Conservation (phyloP, 30 jellyfish, hydroid and myxozoan species). For the Aurelia aurita complex sp. Pacific region DNA sequence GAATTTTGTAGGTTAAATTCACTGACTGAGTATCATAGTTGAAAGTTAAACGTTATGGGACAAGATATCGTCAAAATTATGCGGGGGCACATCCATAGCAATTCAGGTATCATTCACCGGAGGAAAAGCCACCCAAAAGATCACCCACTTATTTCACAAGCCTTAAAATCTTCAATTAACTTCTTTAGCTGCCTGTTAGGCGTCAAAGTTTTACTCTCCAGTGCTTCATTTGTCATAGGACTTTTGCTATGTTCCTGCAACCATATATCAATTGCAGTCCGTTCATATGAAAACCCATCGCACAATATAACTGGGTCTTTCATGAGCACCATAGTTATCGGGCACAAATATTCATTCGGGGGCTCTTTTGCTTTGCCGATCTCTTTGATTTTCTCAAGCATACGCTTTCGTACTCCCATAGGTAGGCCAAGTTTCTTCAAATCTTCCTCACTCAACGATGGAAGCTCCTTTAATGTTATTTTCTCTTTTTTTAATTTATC, state of each 20-base stretch:
- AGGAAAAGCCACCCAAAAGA: too few relatives aligned
- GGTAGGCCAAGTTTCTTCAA: slow-evolving; percentile 50
- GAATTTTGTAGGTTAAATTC: too few relatives aligned
- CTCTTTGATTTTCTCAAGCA: slow-evolving; percentile 25
- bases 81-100: too few relatives aligned
- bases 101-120: too few relatives aligned
- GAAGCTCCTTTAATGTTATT: slow-evolving; percentile 42
- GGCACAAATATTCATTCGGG: slow-evolving; percentile 65
- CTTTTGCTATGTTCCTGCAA: slow-evolving; percentile 34
- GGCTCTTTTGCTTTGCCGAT: slow-evolving; percentile 4
- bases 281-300: slow-evolving; percentile 68
- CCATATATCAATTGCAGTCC: slow-evolving; percentile 51
- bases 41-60: too few relatives aligned
- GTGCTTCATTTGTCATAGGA: slow-evolving; percentile 61
- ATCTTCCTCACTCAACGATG: slow-evolving; percentile 27
- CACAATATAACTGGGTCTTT: slow-evolving; percentile 56
- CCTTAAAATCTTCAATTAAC: slow-evolving; percentile 58
- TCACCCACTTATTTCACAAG: neutral
- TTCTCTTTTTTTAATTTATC: slow-evolving; percentile 43
- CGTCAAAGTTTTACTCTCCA: slow-evolving; percentile 25
- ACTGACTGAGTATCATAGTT: too few relatives aligned
- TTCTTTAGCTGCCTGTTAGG: slow-evolving; percentile 70
- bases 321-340: slow-evolving; percentile 62
- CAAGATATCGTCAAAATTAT: too few relatives aligned
- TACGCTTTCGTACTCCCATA: slow-evolving; percentile 57